Conservation (phyloP, 2,113 vertebrate species). For the Danionella cerebrum region DNA sequence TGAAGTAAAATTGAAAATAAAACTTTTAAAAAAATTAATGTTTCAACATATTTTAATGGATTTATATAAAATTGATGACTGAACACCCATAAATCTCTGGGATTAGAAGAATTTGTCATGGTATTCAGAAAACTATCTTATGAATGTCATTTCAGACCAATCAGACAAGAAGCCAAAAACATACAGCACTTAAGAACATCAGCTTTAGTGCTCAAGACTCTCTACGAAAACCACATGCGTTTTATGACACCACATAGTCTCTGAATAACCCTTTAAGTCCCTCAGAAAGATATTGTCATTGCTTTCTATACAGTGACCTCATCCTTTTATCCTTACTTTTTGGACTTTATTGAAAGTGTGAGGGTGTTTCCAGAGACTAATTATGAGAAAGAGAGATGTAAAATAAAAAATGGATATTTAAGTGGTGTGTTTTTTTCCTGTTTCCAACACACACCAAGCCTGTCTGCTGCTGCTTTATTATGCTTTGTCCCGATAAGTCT, state of each 20-base stretch:
- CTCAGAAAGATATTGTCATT: conserved; percentile 50
- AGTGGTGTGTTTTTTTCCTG: not conserved
- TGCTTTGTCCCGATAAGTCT: not conserved
- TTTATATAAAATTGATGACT: too few relatives aligned
- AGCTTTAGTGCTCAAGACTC: conserved; percentile 33
- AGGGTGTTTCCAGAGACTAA: conserved; percentile 55
- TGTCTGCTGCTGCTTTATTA: not conserved
- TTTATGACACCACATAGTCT: conserved; percentile 39
- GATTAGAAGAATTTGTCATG: too few relatives aligned
- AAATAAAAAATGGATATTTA: conserved; percentile 5
- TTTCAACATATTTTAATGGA: too few relatives aligned
- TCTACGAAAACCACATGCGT: conserved; percentile 38
- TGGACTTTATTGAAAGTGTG: conserved; percentile 52
- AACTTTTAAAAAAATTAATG: too few relatives aligned
- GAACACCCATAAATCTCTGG: too few relatives aligned
- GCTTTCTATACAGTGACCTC: conserved; percentile 40
- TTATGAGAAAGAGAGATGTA: conserved; percentile 35
- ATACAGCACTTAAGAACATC: not conserved
- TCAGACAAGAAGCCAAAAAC: conserved; percentile 1
- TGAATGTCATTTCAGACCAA: not conserved
- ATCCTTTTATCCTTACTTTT: conserved; percentile 47
- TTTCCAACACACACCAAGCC: not conserved
- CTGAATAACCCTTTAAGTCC: conserved; percentile 49
- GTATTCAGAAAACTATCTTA: too few relatives aligned
- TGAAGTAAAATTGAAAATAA: too few relatives aligned